These are phyloP conservation scores for Liolophura sinensis DNA, from an alignment of 1,140 invertebrate genomes.

Conservation along the genomic window DNA sequence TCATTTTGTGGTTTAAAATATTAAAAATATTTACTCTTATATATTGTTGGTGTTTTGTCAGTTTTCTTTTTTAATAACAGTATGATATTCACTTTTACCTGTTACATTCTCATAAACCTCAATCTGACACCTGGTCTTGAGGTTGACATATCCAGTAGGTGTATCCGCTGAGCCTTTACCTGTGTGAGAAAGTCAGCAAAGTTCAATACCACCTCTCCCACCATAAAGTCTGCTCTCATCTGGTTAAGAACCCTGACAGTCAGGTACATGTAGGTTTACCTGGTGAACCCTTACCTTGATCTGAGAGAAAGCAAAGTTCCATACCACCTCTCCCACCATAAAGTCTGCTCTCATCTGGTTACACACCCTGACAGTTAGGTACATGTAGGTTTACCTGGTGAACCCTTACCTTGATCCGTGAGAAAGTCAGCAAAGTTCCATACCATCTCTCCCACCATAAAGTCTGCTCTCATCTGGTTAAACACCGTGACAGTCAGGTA, in stretches of 20 bases:
- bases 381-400: too few relatives aligned
- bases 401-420: slow-evolving; percentile 64
- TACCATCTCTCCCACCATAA: slow-evolving; percentile 94
- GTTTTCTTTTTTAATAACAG: too few relatives aligned
- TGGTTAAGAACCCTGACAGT: slow-evolving; percentile 90
- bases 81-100: too few relatives aligned
- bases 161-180: slow-evolving; percentile 48
- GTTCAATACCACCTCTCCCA: slow-evolving; percentile 98
- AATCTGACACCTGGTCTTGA: too few relatives aligned
- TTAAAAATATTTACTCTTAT: too few relatives aligned
- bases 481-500: slow-evolving; percentile 82
- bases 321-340: slow-evolving; percentile 95
- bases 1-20: too few relatives aligned
- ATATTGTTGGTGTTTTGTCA: too few relatives aligned
- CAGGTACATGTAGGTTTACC: slow-evolving; percentile 4
- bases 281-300: slow-evolving; percentile 60
- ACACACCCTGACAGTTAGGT: slow-evolving; percentile 83
- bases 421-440: slow-evolving; percentile 91
- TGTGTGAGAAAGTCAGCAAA: slow-evolving; percentile 77
- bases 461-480: slow-evolving; percentile 76
- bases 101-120: too few relatives aligned
- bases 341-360: slow-evolving; percentile 77
- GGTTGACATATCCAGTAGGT: too few relatives aligned
- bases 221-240: slow-evolving; percentile 78
- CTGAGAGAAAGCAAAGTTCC: slow-evolving; percentile 88